Percentiles rank a stretch among this genome's conserved stretches.
These are phyloP conservation scores for Polydrusus pterygomalis DNA, from an alignment of 2,888 invertebrate genomes.

Conservation along the genomic window DNA sequence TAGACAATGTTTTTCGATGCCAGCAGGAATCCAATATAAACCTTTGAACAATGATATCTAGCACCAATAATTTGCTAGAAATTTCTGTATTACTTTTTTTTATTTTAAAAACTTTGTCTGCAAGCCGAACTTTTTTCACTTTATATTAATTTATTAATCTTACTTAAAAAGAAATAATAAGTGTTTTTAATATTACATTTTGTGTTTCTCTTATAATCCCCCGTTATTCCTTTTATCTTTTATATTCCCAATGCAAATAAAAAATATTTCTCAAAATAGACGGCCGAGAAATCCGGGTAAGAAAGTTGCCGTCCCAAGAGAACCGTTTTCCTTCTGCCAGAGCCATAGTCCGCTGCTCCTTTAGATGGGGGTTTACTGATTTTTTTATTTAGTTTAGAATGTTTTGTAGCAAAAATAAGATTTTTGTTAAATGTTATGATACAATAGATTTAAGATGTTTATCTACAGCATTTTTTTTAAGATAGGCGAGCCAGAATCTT, in stretches of 20 bases:
- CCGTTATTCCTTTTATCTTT: constrained; percentile 16
- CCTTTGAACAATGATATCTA: no score
- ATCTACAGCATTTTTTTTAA: no score
- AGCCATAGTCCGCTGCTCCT: constrained; percentile 26
- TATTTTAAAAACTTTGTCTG: no score
- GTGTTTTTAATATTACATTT: constrained; percentile 1
- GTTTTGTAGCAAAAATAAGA: not conserved
- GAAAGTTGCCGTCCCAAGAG: constrained; percentile 38
- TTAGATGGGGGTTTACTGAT: constrained; percentile 13
- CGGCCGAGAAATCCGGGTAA: constrained; percentile 35
- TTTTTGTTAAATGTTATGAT: no score
- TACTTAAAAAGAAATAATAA: not conserved
- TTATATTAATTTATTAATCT: not conserved
- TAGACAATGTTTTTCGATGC: no score
- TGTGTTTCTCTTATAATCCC: not conserved
- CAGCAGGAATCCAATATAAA: no score
- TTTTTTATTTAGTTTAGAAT: constrained; percentile 9
- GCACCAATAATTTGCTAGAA: no score
- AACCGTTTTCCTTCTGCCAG: constrained; percentile 22
- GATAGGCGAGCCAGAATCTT: no score
- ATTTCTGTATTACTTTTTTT: no score
- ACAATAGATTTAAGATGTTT: no score
- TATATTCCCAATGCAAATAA: constrained; percentile 37
- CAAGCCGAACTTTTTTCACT: no score
- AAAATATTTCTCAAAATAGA: constrained; percentile 45